Evolutionary conservation across 2,113 vertebrate genomes (phyloP), one percentile per base, ranked within the genome.

Genomic region (Pseudorhombus dupliciocellatus): DNA sequence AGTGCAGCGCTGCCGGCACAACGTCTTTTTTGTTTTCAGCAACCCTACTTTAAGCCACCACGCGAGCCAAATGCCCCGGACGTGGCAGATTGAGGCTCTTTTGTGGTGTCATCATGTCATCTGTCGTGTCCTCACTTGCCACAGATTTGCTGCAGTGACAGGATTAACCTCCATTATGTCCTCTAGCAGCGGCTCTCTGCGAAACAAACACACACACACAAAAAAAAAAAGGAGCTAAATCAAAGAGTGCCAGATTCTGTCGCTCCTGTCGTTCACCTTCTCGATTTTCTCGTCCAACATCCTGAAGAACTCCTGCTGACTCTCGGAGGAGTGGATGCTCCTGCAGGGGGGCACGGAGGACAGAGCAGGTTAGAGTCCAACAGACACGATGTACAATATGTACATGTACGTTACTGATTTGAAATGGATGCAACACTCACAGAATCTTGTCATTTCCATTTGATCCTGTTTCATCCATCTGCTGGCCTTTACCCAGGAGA

Each of bases 201-300:
- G 3, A 37, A 37, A 18, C n/a, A n/a, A n/a, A n/a, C n/a, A n/a
- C n/a, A n/a, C n/a, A n/a, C n/a, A 46, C 42, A 46, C 42, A 6
- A 18, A 44, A 46, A 37, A 37, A 37, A 37, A 37, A 37, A 37
- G 40, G 18, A 15, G 20, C 34, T 55, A 46, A 58, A 64, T 21
- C 46, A 52, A 50, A 66, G 58, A 25, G 34, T 21, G 24, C 34
- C 0, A 7, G 7, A 5, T 18, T 15, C 14, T 14, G 44, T 34
- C 12, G 0, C 55, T 63, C 22, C 92, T 16, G 15, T 44, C 42
- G 16, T 44, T 93, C 93, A 98, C 97, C 95, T 97, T 97, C 93
- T 96, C 97, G 55, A 99, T 99, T 88, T 99, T 99, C 91, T 99
- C 98, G 87, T 99, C 98, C 87, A 99, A 89, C 97, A 99, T 98